Conservation (phyloP, 1,140 invertebrate species). For the Pteromalus puparum region DNA sequence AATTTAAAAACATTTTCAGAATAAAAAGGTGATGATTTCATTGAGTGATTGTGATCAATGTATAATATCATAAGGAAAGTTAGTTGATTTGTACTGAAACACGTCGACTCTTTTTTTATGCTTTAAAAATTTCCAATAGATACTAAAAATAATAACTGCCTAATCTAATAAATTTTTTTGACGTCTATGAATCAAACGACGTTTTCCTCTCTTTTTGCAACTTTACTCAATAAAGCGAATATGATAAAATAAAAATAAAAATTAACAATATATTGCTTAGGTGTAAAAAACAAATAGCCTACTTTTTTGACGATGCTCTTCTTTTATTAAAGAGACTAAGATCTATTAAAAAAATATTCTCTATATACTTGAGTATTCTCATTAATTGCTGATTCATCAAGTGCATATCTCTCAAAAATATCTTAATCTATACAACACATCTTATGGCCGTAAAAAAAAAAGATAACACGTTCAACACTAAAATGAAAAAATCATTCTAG, state of each 20-base stretch:
- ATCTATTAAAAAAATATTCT: conserved; percentile 19
- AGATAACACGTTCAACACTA: background rate
- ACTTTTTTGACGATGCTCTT: background rate
- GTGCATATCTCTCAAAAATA: conserved; percentile 4
- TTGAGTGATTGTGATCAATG: background rate
- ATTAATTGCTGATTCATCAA: conserved; percentile 14
- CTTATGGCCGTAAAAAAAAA: conserved; percentile 1
- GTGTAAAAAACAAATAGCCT: conserved; percentile 37
- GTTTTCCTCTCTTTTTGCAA: background rate
- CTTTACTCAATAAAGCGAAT: background rate
- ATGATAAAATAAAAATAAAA: conserved; percentile 31
- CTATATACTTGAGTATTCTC: conserved; percentile 34
- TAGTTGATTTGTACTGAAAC: background rate
- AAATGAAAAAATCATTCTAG: background rate
- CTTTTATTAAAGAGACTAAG: conserved; percentile 36
- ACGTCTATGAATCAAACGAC: background rate
- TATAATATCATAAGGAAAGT: background rate
- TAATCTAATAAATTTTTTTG: background rate
- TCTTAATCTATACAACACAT: conserved; percentile 3
- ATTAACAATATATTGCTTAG: conserved; percentile 26
- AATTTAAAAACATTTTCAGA: conserved; percentile 15
- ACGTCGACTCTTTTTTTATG: background rate
- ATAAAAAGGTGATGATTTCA: background rate
- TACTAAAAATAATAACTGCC: background rate
- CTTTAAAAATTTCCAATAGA: background rate